phyloP scores from a whole-genome alignment of 2,797 vertebrate species.

The Psittacula derbiana region DNA sequence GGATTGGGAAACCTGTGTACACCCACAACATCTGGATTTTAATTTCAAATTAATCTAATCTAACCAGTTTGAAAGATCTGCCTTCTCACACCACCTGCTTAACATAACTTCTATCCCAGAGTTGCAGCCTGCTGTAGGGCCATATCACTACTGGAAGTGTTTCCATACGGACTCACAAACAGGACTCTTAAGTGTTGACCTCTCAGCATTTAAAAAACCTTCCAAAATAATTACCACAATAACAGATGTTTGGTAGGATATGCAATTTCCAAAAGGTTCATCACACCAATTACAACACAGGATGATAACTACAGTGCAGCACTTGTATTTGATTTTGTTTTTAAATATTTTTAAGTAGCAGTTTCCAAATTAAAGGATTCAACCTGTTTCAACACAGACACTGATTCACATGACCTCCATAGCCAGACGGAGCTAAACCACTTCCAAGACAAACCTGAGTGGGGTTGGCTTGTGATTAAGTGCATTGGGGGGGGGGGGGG shows the following conservation, averaged over 20 bases:
- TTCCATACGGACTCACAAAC: not conserved
- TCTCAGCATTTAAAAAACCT: not conserved
- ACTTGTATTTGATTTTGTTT: not conserved
- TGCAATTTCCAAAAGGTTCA: not conserved
- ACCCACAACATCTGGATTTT: not conserved
- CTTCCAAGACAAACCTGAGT: not conserved
- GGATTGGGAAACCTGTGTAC: not conserved
- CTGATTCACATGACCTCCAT: not conserved
- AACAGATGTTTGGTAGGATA: not conserved
- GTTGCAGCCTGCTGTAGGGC: not conserved
- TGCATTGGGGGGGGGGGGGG: fast-evolving
- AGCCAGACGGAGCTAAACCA: not conserved
- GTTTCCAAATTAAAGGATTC: not conserved
- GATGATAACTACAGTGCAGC: not conserved
- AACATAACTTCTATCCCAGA: not conserved
- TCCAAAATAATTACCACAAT: not conserved
- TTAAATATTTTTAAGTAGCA: not conserved
- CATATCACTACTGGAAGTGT: not conserved
- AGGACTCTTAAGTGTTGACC: not conserved
- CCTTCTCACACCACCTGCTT: not conserved
- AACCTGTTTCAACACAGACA: not conserved
- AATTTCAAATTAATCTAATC: not conserved
- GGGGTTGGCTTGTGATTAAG: not conserved
- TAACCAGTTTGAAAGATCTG: not conserved
- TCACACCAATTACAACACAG: not conserved